Percentiles rank a stretch among this genome's conserved stretches.
These are phyloP conservation scores for Timema cristinae DNA, from an alignment of 2,888 invertebrate species.

Conservation along the genomic window DNA sequence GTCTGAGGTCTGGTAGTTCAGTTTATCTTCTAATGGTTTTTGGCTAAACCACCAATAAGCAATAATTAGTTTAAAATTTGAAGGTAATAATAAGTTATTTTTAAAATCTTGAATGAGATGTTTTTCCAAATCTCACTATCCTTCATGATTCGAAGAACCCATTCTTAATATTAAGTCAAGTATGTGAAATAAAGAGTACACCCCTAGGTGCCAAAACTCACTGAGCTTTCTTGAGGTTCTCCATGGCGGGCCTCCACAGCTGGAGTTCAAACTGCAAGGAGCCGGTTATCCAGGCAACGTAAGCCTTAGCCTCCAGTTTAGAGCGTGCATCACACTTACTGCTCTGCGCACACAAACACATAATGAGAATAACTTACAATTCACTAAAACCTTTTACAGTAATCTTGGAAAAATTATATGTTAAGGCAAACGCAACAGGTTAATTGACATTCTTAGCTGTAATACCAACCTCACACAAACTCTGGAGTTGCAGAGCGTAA, in stretches of 20 bases:
- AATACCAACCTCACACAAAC: slow-evolving; percentile 69
- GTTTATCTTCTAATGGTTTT: too few relatives aligned
- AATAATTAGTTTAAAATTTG: too few relatives aligned
- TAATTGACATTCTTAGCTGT: not conserved
- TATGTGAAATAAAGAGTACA: too few relatives aligned
- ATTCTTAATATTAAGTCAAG: too few relatives aligned
- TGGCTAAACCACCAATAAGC: too few relatives aligned
- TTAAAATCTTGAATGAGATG: too few relatives aligned
- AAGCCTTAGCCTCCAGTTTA: slow-evolving; percentile 94
- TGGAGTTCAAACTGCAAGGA: slow-evolving; percentile 85
- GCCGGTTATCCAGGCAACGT: slow-evolving; percentile 91
- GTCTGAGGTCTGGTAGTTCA: too few relatives aligned
- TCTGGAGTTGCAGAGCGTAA: slow-evolving; percentile 76
- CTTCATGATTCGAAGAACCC: too few relatives aligned
- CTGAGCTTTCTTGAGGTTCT: slow-evolving; percentile 77
- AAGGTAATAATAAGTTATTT: too few relatives aligned
- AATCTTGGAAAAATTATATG: not conserved
- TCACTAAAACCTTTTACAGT: not conserved
- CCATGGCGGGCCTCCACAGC: slow-evolving; percentile 81
- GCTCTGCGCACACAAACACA: slow-evolving; percentile 48
- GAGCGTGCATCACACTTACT: slow-evolving; percentile 87
- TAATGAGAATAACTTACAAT: not conserved
- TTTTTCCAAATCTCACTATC: too few relatives aligned
- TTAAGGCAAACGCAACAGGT: not conserved
- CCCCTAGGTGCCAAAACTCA: slow-evolving; percentile 31